Base-by-base conservation (phyloP, 2,797 vertebrate genomes). In the Hybognathus amarus region DNA sequence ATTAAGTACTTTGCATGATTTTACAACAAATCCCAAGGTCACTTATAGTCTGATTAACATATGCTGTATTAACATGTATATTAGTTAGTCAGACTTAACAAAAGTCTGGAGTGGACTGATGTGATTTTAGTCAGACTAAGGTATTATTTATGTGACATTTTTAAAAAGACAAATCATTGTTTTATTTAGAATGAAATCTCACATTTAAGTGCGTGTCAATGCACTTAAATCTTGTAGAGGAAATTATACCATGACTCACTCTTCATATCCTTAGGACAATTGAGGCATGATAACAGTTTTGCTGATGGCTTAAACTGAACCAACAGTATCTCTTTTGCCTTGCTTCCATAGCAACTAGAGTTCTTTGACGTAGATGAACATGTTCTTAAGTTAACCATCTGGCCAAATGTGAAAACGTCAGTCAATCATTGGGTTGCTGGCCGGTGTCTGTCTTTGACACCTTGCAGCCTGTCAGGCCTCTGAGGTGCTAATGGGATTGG, bases 401-500 rank as follows among this genome's bases (percentile, higher is more conserved):
- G 73, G 64, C 38, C 20, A 30, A n/a, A n/a, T 61, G 61, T 74
- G 61, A 74, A 42, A 59, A 33, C 83, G 84, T 89, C 87, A 85
- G 83, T 84, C 78, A 45, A 59, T 67, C 73, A 69, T 74, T 59
- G 52, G 80, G 85, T 90, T 90, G 89, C 87, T 81, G 87, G 74
- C 73, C 50, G 66, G 33, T 77, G 30, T 79, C 56, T 79, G 83
- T 66, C 73, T 71, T 56, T 50, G 80, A 77, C 33, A 68, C 73
- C 80, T 50, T 40, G 42, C 52, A 42, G 79, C 77, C 85, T 79
- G 78, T 84, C 70, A 50, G 79, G 89, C 88, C 88, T 91, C 92
- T 90, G 89, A 89, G 88, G 89, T 86, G 87, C 86, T 95, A 94
- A 95, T 93, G 90, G 91, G 93, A 93, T 95, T 94, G 92, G 92